These are phyloP conservation scores for Cremastinae sp. DNA, from an alignment of 2,888 invertebrate genomes.

Conservation along the genomic window DNA sequence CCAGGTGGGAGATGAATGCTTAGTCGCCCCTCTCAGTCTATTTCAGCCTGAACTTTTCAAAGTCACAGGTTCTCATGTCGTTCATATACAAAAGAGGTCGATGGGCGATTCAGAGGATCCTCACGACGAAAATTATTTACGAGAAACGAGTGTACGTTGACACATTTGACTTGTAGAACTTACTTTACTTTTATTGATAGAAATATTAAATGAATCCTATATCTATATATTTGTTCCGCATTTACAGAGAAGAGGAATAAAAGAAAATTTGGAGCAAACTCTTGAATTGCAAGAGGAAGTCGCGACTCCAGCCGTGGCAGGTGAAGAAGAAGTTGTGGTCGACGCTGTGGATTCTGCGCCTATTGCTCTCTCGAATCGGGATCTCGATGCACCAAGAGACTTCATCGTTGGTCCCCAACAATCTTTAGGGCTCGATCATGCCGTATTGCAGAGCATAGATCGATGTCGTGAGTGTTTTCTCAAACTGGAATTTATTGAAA, in stretches of 20 bases:
- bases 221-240: neutral
- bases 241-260: constrained; percentile 82
- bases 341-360: constrained; percentile 79
- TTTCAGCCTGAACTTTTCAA: constrained; percentile 94
- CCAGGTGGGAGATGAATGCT: constrained; percentile 94
- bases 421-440: constrained; percentile 93
- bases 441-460: constrained; percentile 95
- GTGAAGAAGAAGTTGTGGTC: constrained; percentile 81
- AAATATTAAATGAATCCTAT: neutral
- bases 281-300: constrained; percentile 80
- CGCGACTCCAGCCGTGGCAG: constrained; percentile 71
- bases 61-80: constrained; percentile 89
- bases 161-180: neutral
- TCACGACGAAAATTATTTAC: constrained; percentile 94
- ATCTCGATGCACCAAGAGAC: constrained; percentile 81
- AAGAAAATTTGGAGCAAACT: constrained; percentile 83
- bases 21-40: constrained; percentile 93
- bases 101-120: constrained; percentile 95
- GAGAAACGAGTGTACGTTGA: constrained; percentile 88
- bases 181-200: constrained; percentile 7
- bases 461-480: constrained; percentile 85
- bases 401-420: constrained; percentile 89
- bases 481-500: neutral
- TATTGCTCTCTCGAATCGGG: constrained; percentile 75
- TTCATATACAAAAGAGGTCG: constrained; percentile 86